A percentile compares a stretch with the other conserved stretches of the same genome.
Evolutionary conservation across 1,140 invertebrate genomes (phyloP).

Genomic region (Ceratitis capitata): DNA sequence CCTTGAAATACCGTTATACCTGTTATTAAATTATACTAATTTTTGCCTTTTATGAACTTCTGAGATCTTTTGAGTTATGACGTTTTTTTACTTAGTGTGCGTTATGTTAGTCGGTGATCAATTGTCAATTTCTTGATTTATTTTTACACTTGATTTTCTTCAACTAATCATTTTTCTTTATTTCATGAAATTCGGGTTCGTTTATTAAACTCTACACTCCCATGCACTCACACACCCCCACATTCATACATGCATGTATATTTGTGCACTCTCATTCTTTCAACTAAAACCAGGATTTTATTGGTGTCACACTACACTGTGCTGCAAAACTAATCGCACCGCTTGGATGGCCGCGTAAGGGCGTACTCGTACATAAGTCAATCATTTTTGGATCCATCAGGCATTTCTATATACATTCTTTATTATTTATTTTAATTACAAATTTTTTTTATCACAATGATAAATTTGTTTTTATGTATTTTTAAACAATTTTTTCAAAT

Average conservation of each 20-base stretch:
- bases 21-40: no score
- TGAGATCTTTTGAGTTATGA: no score
- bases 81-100: no score
- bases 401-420: not conserved
- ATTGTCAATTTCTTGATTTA: not conserved
- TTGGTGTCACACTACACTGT: not conserved
- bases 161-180: not conserved
- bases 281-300: not conserved
- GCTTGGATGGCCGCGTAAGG: not conserved
- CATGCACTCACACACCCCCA: not conserved
- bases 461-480: no score
- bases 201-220: not conserved
- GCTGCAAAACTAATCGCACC: not conserved
- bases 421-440: not conserved
- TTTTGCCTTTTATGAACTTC: no score
- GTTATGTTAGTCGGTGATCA: no score
- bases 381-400: not conserved
- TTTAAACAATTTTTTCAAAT: no score
- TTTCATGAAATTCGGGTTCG: not conserved
- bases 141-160: constrained; percentile 15
- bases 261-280: not conserved
- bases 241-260: not conserved
- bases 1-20: no score
- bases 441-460: no score
- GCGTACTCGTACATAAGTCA: no score